Evolutionary conservation across 1,140 invertebrate genomes (phyloP), one percentile per base, ranked within the genome.

Genomic region (Camponotus vicinus): DNA sequence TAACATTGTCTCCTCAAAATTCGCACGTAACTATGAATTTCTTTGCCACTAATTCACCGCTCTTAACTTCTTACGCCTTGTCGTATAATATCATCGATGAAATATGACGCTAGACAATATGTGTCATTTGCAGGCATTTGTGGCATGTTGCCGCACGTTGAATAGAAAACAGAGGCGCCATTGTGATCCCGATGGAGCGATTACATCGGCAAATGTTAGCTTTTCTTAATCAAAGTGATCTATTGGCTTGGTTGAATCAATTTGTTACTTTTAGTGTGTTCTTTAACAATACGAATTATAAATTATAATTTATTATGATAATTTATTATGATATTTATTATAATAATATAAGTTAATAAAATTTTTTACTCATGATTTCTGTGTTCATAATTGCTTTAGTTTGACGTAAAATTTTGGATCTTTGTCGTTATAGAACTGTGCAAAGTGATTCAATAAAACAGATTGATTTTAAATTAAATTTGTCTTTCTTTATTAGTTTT

Each of bases 51-150:
- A 83, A 75, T 13, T 9, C 70, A 63, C 52, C 7, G 32, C 57
- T 55, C 70, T 73, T 73, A 73, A 73, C 11, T 57, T 73, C 15
- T 82, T 59, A 82, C 40, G 13, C n/a, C 52, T 57, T 21, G 2
- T 67, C 34, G 18, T 82, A 15, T 21, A 49, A 32, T 61, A 42
- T 79, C 34, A 61, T 9, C 66, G 55, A 73, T 42, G 5, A 82
- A 71, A 71, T 82, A 59, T 13, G 18, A 64, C 15, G 66, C 73
- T 40, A 73, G 27, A 82, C 27, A 49, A 82, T 49, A 59, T 49
- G 27, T 45, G 83, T 85, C 49, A 79, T 79, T 85, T 63, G 18
- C 52, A 85, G 37, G 3, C 49, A 67, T 79, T 37, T 18, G 15
- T 42, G 18, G 9, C 37, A 77, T 8, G 37, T 15, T 37, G 27